Conservation (phyloP, 2,888 invertebrate species). For the Caenorhabditis japonica region DNA sequence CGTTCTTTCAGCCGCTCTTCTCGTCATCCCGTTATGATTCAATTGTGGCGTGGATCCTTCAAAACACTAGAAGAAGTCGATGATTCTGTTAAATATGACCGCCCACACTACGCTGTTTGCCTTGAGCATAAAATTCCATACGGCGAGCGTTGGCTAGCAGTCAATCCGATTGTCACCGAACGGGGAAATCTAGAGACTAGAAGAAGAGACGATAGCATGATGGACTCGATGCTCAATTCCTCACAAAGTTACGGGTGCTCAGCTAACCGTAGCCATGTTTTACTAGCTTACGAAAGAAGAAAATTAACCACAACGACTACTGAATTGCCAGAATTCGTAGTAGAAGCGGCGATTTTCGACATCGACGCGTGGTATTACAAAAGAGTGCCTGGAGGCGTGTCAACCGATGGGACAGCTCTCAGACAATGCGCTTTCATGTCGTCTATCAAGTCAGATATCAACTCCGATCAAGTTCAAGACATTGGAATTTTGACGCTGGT, state of each 20-base stretch:
- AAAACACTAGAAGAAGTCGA: slow-evolving; percentile 4
- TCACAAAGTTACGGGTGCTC: slow-evolving; percentile 28
- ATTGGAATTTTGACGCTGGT: slow-evolving; percentile 24
- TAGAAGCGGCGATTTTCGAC: slow-evolving; percentile 42
- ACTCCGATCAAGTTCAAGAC: slow-evolving; percentile 11
- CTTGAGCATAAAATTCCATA: slow-evolving; percentile 37
- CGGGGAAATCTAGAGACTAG: slow-evolving; percentile 8
- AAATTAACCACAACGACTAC: not conserved
- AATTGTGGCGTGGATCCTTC: slow-evolving; percentile 41
- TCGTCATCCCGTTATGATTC: slow-evolving; percentile 43
- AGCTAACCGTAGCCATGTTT: slow-evolving; percentile 18
- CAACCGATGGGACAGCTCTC: slow-evolving; percentile 15
- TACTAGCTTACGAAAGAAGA: slow-evolving; percentile 20
- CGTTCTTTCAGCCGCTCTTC: slow-evolving; percentile 36
- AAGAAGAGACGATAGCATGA: slow-evolving; percentile 5
- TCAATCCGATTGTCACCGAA: slow-evolving; percentile 33
- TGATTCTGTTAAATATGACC: slow-evolving; percentile 17
- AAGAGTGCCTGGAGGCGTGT: slow-evolving; percentile 27
- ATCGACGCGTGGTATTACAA: slow-evolving; percentile 53
- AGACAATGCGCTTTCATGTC: slow-evolving; percentile 43
- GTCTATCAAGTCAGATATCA: slow-evolving; percentile 21
- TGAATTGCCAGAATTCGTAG: slow-evolving; percentile 1
- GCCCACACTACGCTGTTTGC: slow-evolving; percentile 13
- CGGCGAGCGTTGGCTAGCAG: slow-evolving; percentile 30
- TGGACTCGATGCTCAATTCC: slow-evolving; percentile 28